A percentile compares a stretch with the other conserved stretches of the same genome.
Conservation (phyloP, 1,140 invertebrate species). For the Euwallacea fornicatus region DNA sequence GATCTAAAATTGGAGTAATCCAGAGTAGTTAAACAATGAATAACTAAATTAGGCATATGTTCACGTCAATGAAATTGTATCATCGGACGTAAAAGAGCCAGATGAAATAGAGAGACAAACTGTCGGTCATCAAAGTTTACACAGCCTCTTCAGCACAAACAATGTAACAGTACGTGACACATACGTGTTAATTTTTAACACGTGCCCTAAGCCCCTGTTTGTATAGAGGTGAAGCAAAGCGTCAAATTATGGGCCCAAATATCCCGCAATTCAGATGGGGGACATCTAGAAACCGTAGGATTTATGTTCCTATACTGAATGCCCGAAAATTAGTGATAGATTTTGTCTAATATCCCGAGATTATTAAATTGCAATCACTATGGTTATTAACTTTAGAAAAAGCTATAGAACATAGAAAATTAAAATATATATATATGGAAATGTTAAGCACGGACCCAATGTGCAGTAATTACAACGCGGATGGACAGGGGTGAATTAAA, state of each 20-base stretch:
- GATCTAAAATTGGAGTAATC: no score
- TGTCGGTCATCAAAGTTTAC: slow-evolving; percentile 42
- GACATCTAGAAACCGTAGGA: slow-evolving; percentile 5
- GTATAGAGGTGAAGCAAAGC: slow-evolving; percentile 35
- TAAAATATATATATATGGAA: not conserved
- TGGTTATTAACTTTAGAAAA: not conserved
- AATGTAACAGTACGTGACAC: slow-evolving; percentile 47
- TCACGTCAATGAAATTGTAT: slow-evolving; percentile 18
- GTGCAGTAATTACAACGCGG: not conserved
- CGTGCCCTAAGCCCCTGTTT: slow-evolving; percentile 42
- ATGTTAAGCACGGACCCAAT: not conserved
- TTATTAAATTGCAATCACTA: not conserved
- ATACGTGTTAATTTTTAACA: slow-evolving; percentile 50
- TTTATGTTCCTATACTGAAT: not conserved
- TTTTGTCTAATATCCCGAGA: no score
- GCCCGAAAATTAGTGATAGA: not conserved
- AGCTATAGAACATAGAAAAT: not conserved
- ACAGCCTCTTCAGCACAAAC: slow-evolving; percentile 43
- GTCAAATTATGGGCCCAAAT: slow-evolving; percentile 15
- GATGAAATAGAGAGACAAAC: slow-evolving; percentile 21
- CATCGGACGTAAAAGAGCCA: slow-evolving; percentile 22
- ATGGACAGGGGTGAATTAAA: slow-evolving; percentile 3
- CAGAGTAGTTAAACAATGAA: not conserved
- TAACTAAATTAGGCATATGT: slow-evolving; percentile 22
- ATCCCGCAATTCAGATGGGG: slow-evolving; percentile 1